phyloP scores from a whole-genome alignment of 2,888 invertebrate genomes.

The Prenolepis imparis region DNA sequence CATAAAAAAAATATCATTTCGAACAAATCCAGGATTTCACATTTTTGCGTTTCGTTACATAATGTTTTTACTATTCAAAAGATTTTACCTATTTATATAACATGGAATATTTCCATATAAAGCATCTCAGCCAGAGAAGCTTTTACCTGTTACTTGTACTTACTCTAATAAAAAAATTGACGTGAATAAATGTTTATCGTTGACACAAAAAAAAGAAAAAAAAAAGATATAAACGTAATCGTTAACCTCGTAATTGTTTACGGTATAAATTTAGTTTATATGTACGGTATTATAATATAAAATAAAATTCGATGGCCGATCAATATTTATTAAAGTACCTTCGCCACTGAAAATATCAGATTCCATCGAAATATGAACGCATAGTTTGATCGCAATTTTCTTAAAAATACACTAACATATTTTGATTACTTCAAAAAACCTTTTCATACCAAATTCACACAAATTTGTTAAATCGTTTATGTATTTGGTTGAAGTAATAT shows the following conservation, averaged over 20 bases:
- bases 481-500: background rate
- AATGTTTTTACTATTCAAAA: background rate
- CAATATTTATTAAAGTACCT: background rate
- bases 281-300: background rate
- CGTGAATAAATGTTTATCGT: constrained; percentile 41
- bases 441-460: background rate
- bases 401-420: constrained; percentile 16
- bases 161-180: background rate
- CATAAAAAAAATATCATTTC: background rate
- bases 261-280: constrained; percentile 6
- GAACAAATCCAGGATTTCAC: background rate
- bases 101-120: background rate
- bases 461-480: background rate
- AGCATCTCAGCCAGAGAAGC: background rate
- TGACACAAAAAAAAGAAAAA: background rate
- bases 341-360: background rate
- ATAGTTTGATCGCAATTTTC: background rate
- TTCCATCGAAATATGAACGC: background rate
- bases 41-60: background rate
- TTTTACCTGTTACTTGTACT: background rate
- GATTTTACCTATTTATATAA: constrained; percentile 6
- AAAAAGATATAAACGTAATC: constrained; percentile 10
- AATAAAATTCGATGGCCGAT: constrained; percentile 9
- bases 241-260: background rate
- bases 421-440: background rate